Base-by-base conservation (phyloP, 2,888 invertebrate species). In the Aspidiotus rigidus region DNA sequence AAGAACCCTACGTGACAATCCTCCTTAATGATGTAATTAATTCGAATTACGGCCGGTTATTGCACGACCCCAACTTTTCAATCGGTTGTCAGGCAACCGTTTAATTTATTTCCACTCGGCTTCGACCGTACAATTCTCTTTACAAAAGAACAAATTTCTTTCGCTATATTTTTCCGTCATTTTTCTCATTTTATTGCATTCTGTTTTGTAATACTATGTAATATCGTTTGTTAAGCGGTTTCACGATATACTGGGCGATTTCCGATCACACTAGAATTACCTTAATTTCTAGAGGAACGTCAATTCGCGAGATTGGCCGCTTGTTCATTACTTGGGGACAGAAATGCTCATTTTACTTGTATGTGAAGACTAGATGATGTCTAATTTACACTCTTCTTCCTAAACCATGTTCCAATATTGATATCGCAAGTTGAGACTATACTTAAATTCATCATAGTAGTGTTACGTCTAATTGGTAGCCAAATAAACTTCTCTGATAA, bases 11-110 rank as follows among this genome's bases (percentile, higher is more conserved):
- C 71, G 71, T 72, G 71, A 72, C 71, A 72, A 72, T 72, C 71
- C 70, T 72, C 69, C 70, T 70, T 72, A 72, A 72, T 69, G 71
- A 72, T 59, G 71, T 72, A 72, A 72, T 72, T 72, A 72, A 72
- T 71, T 72, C 71, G 63, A 72, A 66, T 66, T 66, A 66, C 60
- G 16, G 59, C 66, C 66, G 42, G 66, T 66, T 66, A 59, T 59
- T 28, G 66, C 66, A 59, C 66, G 59, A 66, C 66, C 66, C 66
- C 39, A 66, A 57, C 66, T 66, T 66, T 59, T 66, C 66, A 66
- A 66, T 66, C 66, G 66, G 66, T 66, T 66, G 66, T 66, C 56
- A 66, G 59, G 66, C 66, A 66, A 66, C 66, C 66, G 66, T 66
- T 66, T 66, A 66, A 66, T 66, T 66, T 66, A 66, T 59, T 66